These are phyloP conservation scores for Oxyura jamaicensis DNA, from an alignment of 2,113 vertebrate species.

Conservation along the genomic window DNA sequence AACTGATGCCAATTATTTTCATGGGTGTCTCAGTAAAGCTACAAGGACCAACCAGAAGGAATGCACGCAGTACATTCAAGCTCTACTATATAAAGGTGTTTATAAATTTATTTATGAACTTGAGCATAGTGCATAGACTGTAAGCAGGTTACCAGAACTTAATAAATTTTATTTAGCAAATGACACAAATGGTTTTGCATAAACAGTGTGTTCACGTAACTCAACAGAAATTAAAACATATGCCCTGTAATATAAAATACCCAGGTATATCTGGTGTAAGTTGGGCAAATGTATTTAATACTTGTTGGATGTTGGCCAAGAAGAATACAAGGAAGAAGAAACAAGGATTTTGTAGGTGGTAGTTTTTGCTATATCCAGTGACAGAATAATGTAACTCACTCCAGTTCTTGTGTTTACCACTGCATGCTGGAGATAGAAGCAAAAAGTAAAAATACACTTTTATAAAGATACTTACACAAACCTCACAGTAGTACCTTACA, in stretches of 20 bases:
- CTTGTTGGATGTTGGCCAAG: background rate
- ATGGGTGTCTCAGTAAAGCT: background rate
- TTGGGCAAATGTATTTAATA: fast-evolving
- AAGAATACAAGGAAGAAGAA: background rate
- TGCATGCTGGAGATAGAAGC: background rate
- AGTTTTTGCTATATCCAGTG: background rate
- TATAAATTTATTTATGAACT: background rate
- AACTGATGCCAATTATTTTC: fast-evolving
- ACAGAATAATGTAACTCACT: background rate
- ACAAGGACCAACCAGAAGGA: background rate
- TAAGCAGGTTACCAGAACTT: background rate
- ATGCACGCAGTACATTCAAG: background rate
- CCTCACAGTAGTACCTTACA: background rate
- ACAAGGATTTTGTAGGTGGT: background rate
- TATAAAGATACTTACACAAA: background rate
- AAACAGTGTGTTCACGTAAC: background rate
- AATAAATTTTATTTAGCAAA: background rate
- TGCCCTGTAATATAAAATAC: background rate
- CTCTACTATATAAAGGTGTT: background rate
- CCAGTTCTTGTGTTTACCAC: background rate
- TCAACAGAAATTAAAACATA: background rate
- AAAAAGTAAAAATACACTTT: background rate
- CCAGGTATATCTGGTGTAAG: background rate
- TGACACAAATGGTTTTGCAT: background rate
- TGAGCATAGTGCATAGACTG: fast-evolving